Evolutionary conservation across 2,797 vertebrate genomes (phyloP).

Genomic region (Danio kyathit): DNA sequence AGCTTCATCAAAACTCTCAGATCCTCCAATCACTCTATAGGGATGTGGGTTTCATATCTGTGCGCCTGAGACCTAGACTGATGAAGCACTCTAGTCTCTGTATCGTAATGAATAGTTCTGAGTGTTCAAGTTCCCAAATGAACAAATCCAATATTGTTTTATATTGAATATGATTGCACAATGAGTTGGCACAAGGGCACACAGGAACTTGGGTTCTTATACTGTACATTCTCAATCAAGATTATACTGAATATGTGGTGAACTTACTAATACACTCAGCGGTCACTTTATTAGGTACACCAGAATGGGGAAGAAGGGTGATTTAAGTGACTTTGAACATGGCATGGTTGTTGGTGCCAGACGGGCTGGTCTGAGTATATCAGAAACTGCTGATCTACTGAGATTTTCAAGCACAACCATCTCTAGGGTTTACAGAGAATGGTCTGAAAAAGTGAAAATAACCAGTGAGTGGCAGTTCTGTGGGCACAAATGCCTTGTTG

Average conservation of each 20-base stretch:
- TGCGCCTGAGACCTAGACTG: background rate
- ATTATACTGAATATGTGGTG: background rate
- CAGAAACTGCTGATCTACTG: too few relatives aligned
- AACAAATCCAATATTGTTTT: background rate
- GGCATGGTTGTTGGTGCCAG: too few relatives aligned
- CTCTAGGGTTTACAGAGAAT: too few relatives aligned
- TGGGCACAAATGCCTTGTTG: too few relatives aligned
- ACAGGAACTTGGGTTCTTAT: background rate
- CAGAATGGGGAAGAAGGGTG: too few relatives aligned
- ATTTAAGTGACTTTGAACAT: too few relatives aligned
- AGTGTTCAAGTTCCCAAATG: constrained; percentile 10
- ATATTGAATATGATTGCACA: background rate
- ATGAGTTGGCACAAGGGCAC: constrained; percentile 3
- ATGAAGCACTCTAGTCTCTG: background rate
- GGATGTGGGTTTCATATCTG: constrained; percentile 19
- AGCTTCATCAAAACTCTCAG: constrained; percentile 51
- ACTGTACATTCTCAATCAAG: background rate
- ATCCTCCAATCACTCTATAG: constrained; percentile 39
- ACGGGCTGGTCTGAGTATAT: too few relatives aligned
- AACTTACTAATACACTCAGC: background rate
- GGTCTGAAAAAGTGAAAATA: too few relatives aligned
- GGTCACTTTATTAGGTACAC: too few relatives aligned
- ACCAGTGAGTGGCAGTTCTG: too few relatives aligned
- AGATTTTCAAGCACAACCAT: too few relatives aligned
- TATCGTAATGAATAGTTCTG: constrained; percentile 19